A percentile compares a stretch with the other conserved stretches of the same genome.
Conservation (phyloP, 2,113 vertebrate genomes). For the Galemys pyrenaicus region DNA sequence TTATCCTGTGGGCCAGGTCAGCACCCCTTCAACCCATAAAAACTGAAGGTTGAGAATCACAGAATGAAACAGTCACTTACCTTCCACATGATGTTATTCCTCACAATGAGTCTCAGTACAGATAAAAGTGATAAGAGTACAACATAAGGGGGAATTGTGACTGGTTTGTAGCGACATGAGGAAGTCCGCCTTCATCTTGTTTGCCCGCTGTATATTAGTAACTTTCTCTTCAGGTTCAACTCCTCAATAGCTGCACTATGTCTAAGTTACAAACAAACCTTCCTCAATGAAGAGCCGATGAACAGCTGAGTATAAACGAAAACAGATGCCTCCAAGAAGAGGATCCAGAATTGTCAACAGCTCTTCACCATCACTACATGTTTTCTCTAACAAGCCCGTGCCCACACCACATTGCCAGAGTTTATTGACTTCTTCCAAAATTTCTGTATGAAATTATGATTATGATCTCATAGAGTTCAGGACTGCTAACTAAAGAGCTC, state of each 20-base stretch:
- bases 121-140: neutral
- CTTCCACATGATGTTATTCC: neutral
- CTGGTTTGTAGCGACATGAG: neutral
- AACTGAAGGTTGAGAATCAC: neutral
- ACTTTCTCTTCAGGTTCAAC: slow-evolving; percentile 60
- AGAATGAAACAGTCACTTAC: neutral
- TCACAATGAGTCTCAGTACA: neutral
- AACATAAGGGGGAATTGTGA: neutral
- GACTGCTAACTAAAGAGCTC: neutral
- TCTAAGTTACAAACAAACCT: slow-evolving; percentile 70
- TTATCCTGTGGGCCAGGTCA: neutral
- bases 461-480: slow-evolving; percentile 52
- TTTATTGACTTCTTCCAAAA: slow-evolving; percentile 72
- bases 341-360: slow-evolving; percentile 81
- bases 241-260: slow-evolving; percentile 67
- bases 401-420: slow-evolving; percentile 72
- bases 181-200: neutral
- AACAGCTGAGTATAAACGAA: slow-evolving; percentile 81
- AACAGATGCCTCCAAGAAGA: slow-evolving; percentile 79
- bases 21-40: neutral
- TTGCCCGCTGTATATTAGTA: neutral
- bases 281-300: slow-evolving; percentile 80
- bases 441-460: slow-evolving; percentile 60
- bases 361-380: slow-evolving; percentile 80
- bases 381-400: slow-evolving; percentile 79